phyloP scores from a whole-genome alignment of 2,888 invertebrate genomes.

The Acrobasis consociella region DNA sequence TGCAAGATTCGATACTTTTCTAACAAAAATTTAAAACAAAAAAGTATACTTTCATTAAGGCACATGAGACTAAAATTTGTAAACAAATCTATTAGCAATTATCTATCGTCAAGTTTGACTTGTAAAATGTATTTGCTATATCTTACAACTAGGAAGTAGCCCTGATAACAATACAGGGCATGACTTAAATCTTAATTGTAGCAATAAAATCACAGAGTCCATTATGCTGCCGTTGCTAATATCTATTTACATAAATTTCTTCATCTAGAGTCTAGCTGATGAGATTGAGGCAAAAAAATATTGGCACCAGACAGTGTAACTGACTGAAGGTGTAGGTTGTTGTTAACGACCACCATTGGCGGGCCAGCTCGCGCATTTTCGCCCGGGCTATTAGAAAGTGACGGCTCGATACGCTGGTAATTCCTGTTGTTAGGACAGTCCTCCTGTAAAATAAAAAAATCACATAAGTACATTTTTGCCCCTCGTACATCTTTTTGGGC shows the following conservation, averaged over 20 bases:
- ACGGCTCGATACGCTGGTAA: neutral
- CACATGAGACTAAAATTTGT: neutral
- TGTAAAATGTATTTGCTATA: neutral
- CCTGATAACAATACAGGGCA: too few relatives aligned
- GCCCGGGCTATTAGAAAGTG: neutral
- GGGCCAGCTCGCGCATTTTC: neutral
- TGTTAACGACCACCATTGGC: conserved; percentile 7
- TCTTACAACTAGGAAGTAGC: neutral
- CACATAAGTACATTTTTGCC: neutral
- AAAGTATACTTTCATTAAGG: neutral
- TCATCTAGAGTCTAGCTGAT: neutral
- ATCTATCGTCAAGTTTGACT: neutral
- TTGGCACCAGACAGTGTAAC: conserved; percentile 2
- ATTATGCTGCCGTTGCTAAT: conserved; percentile 1
- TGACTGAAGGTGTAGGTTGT: conserved; percentile 6
- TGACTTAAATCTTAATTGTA: neutral
- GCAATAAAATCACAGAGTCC: neutral
- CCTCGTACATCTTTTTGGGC: too few relatives aligned
- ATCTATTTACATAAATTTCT: too few relatives aligned
- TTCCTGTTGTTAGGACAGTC: neutral
- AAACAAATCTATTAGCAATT: neutral
- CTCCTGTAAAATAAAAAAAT: conserved; percentile 8
- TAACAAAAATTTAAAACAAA: neutral
- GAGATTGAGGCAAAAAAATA: conserved; percentile 1
- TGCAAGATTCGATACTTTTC: neutral